Conservation (phyloP, 2,888 invertebrate genomes). For the Hypselothyrea guttata region DNA sequence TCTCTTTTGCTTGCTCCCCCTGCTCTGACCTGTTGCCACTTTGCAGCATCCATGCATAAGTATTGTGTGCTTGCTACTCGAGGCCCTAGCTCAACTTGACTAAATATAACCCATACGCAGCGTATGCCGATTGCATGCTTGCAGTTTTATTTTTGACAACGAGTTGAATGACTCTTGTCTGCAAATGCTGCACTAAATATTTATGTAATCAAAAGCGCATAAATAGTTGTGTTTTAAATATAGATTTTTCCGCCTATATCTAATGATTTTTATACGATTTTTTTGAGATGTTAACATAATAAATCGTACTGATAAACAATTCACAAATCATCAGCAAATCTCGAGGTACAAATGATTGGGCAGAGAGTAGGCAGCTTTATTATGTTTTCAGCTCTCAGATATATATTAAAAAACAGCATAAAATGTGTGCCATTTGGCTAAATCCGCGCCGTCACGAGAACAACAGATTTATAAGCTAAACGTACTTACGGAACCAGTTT, state of each 20-base stretch:
- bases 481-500: constrained; percentile 7
- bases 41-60: neutral
- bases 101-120: constrained; percentile 63
- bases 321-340: constrained; percentile 20
- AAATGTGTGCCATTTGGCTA: constrained; percentile 30
- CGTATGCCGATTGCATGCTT: constrained; percentile 25
- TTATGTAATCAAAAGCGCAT: constrained; percentile 21
- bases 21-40: neutral
- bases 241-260: neutral
- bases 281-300: constrained; percentile 20
- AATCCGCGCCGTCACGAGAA: constrained; percentile 31
- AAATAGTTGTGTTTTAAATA: constrained; percentile 1
- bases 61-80: constrained; percentile 28
- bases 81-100: constrained; percentile 9
- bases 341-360: constrained; percentile 18
- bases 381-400: constrained; percentile 26
- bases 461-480: constrained; percentile 8
- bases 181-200: constrained; percentile 10
- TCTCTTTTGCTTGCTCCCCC: constrained; percentile 13
- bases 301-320: constrained; percentile 40
- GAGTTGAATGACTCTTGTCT: constrained; percentile 59
- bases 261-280: constrained; percentile 14
- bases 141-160: too few species aligned
- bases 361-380: constrained; percentile 10
- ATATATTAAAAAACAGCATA: constrained; percentile 4